These are phyloP conservation scores for Eupithecia inturbata DNA, from an alignment of 2,888 invertebrate genomes.

Conservation along the genomic window DNA sequence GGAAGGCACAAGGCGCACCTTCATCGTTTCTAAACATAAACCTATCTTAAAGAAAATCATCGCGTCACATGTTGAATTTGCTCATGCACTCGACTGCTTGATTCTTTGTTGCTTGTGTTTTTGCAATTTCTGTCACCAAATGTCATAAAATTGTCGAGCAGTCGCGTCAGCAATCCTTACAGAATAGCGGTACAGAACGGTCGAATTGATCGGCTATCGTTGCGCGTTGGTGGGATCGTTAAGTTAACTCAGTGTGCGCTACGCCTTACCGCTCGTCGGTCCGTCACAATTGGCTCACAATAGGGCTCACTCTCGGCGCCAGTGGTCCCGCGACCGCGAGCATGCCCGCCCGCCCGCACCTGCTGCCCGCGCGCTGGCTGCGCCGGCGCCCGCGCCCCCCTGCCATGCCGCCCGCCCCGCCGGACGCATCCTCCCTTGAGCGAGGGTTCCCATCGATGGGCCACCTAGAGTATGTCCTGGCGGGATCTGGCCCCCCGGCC, in stretches of 20 bases:
- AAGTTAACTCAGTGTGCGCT: conserved; percentile 43
- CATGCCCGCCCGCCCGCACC: conserved; percentile 74
- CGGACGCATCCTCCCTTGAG: conserved; percentile 82
- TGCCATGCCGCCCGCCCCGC: conserved; percentile 54
- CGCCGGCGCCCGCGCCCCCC: conserved; percentile 59
- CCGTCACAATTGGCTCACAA: conserved; percentile 71
- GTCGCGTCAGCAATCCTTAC: background rate
- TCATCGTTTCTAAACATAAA: background rate
- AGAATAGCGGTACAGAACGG: background rate
- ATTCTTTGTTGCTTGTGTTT: background rate
- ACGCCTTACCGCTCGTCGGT: conserved; percentile 58
- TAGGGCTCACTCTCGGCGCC: conserved; percentile 51
- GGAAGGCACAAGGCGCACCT: background rate
- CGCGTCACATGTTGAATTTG: background rate
- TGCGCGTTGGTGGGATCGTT: background rate
- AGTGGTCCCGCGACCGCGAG: conserved; percentile 66
- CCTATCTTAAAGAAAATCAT: background rate
- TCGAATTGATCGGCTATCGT: background rate
- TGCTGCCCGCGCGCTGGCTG: conserved; percentile 74
- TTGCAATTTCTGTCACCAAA: background rate
- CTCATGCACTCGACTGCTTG: background rate
- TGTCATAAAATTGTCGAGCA: background rate
- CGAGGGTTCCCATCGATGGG: conserved; percentile 87
- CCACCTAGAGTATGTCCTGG: conserved; percentile 91
- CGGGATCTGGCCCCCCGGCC: conserved; percentile 91